Evolutionary conservation across 2,797 vertebrate genomes (phyloP).

Genomic region (Dipus sagitta): DNA sequence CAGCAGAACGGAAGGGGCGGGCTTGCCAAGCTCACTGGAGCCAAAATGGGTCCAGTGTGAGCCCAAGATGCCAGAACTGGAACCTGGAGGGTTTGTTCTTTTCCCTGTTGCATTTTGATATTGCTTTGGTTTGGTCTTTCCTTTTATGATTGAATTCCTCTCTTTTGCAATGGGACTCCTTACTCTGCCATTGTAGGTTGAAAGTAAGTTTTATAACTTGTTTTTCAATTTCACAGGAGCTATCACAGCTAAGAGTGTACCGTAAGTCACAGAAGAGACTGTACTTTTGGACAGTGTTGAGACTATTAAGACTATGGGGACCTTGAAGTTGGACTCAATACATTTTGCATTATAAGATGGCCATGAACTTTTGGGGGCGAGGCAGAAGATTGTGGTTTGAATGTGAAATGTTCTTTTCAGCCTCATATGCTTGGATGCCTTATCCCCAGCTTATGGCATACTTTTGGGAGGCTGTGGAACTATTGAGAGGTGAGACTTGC

Average conservation of each 20-base stretch:
- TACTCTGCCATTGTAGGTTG: not conserved
- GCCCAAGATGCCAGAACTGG: not conserved
- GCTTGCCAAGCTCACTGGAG: not conserved
- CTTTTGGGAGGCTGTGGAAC: not conserved
- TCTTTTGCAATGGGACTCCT: not conserved
- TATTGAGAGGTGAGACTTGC: not conserved
- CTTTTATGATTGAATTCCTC: not conserved
- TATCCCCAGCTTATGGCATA: not conserved
- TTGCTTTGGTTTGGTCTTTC: not conserved
- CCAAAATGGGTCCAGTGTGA: not conserved
- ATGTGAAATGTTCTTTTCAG: not conserved
- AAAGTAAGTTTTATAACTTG: not conserved
- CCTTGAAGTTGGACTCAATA: not conserved
- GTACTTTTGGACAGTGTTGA: not conserved
- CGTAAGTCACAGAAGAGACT: not conserved
- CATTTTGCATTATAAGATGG: not conserved
- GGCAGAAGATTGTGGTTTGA: not conserved
- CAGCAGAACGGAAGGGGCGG: too few species aligned
- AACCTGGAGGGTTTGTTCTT: not conserved
- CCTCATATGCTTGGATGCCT: not conserved
- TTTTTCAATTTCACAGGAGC: not conserved
- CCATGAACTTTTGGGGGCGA: too few species aligned
- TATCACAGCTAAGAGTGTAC: not conserved
- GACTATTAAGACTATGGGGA: not conserved
- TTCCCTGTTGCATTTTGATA: not conserved